Conservation (phyloP, 2,797 vertebrate species). For the Paguma larvata region DNA sequence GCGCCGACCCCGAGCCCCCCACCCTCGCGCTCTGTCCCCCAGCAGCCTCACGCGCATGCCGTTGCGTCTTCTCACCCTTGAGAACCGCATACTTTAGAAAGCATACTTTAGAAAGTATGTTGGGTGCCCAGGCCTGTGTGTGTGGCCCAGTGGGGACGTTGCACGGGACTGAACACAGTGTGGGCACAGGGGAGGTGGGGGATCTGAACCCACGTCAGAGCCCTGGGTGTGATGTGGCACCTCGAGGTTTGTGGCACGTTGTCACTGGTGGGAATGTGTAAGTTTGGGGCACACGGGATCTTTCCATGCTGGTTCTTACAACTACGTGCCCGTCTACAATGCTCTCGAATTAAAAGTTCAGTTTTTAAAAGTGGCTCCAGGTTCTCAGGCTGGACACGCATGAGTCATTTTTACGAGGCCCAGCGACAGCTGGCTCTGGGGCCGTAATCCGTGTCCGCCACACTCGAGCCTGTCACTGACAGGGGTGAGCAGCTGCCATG, state of each 20-base stretch:
- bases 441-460: accelerated
- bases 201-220: accelerated
- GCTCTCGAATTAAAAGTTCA: neutral
- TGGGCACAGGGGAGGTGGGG: neutral
- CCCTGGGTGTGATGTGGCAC: accelerated
- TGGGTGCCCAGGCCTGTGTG: neutral
- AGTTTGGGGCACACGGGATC: accelerated
- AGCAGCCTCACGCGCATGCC: neutral
- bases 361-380: neutral
- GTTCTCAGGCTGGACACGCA: neutral
- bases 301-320: accelerated
- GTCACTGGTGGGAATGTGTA: accelerated
- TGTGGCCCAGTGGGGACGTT: neutral
- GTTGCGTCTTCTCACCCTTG: neutral
- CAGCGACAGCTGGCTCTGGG: neutral
- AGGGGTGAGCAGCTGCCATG: neutral
- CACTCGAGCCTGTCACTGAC: neutral
- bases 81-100: no score
- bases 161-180: neutral
- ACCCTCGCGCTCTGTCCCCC: neutral
- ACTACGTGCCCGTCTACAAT: accelerated
- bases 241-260: accelerated
- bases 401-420: neutral
- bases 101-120: no score
- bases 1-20: neutral